phyloP scores from a whole-genome alignment of 2,113 vertebrate genomes.

The Malurus alboscapulatus region DNA sequence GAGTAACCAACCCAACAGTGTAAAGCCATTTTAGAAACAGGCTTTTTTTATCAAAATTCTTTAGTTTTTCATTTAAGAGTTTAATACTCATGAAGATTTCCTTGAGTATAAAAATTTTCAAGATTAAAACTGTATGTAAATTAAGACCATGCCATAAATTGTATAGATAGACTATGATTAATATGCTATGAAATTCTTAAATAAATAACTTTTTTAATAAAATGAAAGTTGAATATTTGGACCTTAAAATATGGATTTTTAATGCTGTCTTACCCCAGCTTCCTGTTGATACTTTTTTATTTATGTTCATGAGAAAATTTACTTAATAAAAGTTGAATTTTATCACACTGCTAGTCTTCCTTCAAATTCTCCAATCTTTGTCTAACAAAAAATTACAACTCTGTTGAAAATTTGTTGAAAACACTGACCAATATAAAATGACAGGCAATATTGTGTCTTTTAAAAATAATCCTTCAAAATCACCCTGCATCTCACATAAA shows the following conservation, averaged over 20 bases:
- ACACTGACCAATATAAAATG: neutral
- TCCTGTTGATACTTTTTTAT: neutral
- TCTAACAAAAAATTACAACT: neutral
- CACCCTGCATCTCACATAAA: neutral
- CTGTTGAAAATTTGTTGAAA: neutral
- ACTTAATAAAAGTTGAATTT: neutral
- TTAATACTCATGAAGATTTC: neutral
- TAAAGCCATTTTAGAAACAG: neutral
- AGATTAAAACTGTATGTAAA: neutral
- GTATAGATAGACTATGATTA: neutral
- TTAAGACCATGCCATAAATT: neutral
- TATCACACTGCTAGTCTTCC: neutral
- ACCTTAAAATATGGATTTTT: neutral
- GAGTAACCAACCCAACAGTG: neutral
- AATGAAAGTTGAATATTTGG: neutral
- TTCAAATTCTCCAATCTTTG: neutral
- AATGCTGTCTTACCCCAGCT: neutral
- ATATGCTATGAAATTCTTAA: neutral
- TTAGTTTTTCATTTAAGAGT: neutral
- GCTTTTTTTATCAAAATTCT: neutral
- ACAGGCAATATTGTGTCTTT: neutral
- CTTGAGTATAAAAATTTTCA: neutral
- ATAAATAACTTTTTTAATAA: neutral
- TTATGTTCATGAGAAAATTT: neutral
- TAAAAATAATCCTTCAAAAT: neutral